Base-by-base conservation (phyloP, 2,797 vertebrate genomes). In the Microchirus variegatus region DNA sequence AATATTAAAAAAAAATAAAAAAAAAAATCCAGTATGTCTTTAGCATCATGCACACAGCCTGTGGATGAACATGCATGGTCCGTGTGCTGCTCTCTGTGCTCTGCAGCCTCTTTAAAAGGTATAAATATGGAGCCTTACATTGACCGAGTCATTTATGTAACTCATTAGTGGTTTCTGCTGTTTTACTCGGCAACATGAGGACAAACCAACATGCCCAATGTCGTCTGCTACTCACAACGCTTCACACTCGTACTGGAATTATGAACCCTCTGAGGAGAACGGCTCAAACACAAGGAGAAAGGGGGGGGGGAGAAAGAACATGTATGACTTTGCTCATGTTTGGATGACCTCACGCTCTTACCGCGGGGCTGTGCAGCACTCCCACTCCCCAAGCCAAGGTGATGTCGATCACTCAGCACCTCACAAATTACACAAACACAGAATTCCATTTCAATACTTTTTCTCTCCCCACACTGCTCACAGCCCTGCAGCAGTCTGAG, bases 41-140 rank as follows among this genome's bases (percentile, higher is more conserved):
- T 55, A 85, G 81, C 86, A 84, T 88, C 90, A 91, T 90, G 89
- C 91, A 31, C 31, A 89, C 84, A 86, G 86, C 85, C 87, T 84
- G 71, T 73, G 74, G 70, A 83, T 80, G 78, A 66, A 80, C 90
- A 93, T 93, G 90, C 91, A 75, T 69, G 77, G 77, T 83, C 70
- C 70, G 76, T 79, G 83, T n/a, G 46, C 63, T 18, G 71, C 31
- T 35, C 15, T 63, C 56, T 43, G 53, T 66, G 58, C 55, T 69
- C 47, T 56, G 50, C 48, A 35, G 26, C 48, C 53, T n/a, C 58
- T 61, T 70, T 11, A 63, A 62, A 45, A n/a, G 13, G 5, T 45
- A 36, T 47, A 55, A 55, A 22, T n/a, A 26, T 38, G 45, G 48
- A 40, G 44, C 7, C 15, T 54, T 22, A 65, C 11, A 26, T 4